Evolutionary conservation across 1,140 invertebrate genomes (phyloP).

Genomic region (Rhyacophila brunnea): DNA sequence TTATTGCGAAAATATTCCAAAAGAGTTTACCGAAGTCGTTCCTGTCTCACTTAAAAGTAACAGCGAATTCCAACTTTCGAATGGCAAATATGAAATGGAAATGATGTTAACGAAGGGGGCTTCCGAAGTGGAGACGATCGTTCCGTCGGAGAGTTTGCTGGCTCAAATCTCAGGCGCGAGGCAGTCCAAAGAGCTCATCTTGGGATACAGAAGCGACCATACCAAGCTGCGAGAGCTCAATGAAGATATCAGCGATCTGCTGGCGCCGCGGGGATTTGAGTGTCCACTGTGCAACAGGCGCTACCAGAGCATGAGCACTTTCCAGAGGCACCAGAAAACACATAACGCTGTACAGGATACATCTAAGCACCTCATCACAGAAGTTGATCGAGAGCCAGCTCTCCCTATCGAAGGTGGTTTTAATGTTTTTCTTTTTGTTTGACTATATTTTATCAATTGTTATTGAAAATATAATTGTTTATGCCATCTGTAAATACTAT

Average conservation of each 20-base stretch:
- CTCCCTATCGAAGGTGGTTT: too few species aligned
- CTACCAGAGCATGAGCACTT: conserved; percentile 9
- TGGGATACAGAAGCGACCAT: not conserved
- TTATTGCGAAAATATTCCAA: not conserved
- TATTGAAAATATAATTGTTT: too few species aligned
- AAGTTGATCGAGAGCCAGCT: not conserved
- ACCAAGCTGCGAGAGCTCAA: not conserved
- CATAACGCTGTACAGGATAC: not conserved
- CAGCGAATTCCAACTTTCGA: conserved; percentile 7
- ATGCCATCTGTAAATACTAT: too few species aligned
- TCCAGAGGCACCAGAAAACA: conserved; percentile 18
- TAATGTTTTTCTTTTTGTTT: too few species aligned
- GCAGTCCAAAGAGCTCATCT: not conserved
- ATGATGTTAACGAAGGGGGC: not conserved
- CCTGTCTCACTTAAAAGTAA: conserved; percentile 15
- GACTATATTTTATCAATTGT: too few species aligned
- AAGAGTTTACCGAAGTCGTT: conserved; percentile 6
- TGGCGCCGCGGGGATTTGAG: conserved; percentile 15
- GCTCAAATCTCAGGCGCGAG: not conserved
- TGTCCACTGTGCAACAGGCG: conserved; percentile 16
- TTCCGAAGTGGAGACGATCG: conserved; percentile 11
- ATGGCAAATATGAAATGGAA: not conserved
- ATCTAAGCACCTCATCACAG: not conserved
- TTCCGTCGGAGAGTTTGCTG: conserved; percentile 8
- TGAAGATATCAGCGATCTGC: conserved; percentile 7